Conservation (phyloP, 1,140 invertebrate genomes). For the Bombus huntii region DNA sequence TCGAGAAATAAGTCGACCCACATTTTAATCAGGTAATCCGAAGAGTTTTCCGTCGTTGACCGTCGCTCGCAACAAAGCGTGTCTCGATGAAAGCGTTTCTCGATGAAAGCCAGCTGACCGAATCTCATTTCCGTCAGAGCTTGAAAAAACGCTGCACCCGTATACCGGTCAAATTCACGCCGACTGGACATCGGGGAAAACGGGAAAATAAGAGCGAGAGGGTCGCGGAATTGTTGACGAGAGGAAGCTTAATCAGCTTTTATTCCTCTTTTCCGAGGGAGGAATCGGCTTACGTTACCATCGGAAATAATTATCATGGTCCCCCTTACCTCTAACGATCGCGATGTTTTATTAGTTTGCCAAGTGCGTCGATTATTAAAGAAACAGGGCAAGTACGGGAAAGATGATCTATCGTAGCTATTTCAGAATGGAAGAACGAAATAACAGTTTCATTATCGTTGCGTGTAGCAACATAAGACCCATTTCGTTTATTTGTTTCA, state of each 20-base stretch:
- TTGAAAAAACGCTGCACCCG: background rate
- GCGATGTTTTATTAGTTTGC: background rate
- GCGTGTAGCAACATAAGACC: background rate
- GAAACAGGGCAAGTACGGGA: background rate
- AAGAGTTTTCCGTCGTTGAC: background rate
- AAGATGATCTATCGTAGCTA: background rate
- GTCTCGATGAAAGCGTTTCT: background rate
- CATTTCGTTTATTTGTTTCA: background rate
- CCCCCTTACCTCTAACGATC: background rate
- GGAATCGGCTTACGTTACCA: conserved; percentile 55
- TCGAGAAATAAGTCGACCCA: conserved; percentile 16
- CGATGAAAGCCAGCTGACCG: background rate
- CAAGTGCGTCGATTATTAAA: background rate
- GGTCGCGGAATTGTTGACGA: conserved; percentile 33
- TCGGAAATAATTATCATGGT: conserved; percentile 35
- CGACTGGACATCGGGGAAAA: background rate
- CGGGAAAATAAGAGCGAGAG: conserved; percentile 7
- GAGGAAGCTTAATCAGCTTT: conserved; percentile 62
- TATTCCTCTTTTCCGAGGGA: background rate
- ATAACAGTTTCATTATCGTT: background rate
- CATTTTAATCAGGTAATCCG: conserved; percentile 17
- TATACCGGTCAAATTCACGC: background rate
- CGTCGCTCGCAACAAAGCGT: background rate
- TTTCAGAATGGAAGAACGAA: background rate
- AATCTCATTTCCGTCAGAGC: conserved; percentile 14